Base-by-base conservation (phyloP, 2,113 vertebrate species). In the Nematolebias whitei region DNA sequence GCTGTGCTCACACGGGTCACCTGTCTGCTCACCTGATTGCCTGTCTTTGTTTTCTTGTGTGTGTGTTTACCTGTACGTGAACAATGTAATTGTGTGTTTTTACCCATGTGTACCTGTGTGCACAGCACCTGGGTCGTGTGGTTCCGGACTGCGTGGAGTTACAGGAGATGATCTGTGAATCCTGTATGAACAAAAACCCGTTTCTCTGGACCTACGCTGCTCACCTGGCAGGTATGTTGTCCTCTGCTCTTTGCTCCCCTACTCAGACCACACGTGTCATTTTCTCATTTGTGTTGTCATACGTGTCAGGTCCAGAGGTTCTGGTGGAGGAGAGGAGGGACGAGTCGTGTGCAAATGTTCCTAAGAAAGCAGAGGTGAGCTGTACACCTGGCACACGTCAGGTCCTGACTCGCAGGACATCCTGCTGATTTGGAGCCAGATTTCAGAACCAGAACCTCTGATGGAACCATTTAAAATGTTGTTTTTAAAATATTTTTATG, bases 81-180 rank as follows among this genome's bases (percentile, higher is more conserved):
- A 44, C 16, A 5, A 8, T 35, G 5, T 35, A 35, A 2, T 5
- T 35, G 32, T 4, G 10, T 9, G 32, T 35, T 8, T 8, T 35
- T 43, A 32, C 11, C 2, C 10, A 12, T 23, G 14, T 23, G 12
- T 16, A 3, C 45, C 16, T 64, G 16, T 69, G 19, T 49, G 3
- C 43, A 7, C 66, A 99, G 98, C 98, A 99, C 77, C 93, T 99
- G 63, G 96, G 98, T 43, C 90, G 91, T 29, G 15, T 64, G 10
- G 92, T 95, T 26, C 95, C 96, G 7, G 98, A 99, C 62, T 93
- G 93, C 12, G 94, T 95, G 59, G 98, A 98, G 78, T 94, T 94
- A 74, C 95, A 96, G 49, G 98, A 99, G 81, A 99, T 99, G 98
- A 94, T 98, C 8, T 99, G 97, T 79, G 95, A 94, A 62, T 88